A percentile compares a stretch with the other conserved stretches of the same genome.
Conservation (phyloP, 2,797 vertebrate genomes). For the Microtus californicus region DNA sequence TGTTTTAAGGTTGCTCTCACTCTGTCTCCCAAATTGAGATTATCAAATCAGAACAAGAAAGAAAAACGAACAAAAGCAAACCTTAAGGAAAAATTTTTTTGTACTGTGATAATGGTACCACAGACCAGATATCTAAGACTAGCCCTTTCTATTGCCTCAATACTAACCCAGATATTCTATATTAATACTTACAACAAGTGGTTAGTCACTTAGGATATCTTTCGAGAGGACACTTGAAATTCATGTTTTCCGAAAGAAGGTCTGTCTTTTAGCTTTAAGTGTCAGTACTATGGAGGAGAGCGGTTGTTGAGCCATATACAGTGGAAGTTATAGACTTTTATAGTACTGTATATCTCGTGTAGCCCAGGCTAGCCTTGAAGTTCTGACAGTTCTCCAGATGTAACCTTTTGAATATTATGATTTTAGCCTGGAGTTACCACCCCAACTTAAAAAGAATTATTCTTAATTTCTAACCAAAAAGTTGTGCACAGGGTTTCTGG, state of each 20-base stretch:
- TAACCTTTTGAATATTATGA: not conserved
- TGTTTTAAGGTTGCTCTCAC: not conserved
- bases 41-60: not conserved
- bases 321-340: slow-evolving; percentile 11
- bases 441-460: not conserved
- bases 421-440: not conserved
- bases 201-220: not conserved
- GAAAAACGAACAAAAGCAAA: not conserved
- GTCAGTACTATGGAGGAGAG: not conserved
- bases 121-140: not conserved
- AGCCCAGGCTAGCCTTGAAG: not conserved
- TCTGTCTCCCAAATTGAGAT: not conserved
- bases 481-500: not conserved
- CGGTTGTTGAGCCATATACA: not conserved
- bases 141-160: not conserved
- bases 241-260: not conserved
- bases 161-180: not conserved
- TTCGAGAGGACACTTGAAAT: slow-evolving; percentile 14
- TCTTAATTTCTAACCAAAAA: slow-evolving; percentile 39
- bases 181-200: not conserved
- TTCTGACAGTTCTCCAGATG: not conserved
- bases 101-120: not conserved
- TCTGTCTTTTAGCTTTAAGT: not conserved
- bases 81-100: not conserved
- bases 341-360: not conserved